phyloP scores from a whole-genome alignment of 1,140 invertebrate genomes.

The Spodoptera frugiperda region DNA sequence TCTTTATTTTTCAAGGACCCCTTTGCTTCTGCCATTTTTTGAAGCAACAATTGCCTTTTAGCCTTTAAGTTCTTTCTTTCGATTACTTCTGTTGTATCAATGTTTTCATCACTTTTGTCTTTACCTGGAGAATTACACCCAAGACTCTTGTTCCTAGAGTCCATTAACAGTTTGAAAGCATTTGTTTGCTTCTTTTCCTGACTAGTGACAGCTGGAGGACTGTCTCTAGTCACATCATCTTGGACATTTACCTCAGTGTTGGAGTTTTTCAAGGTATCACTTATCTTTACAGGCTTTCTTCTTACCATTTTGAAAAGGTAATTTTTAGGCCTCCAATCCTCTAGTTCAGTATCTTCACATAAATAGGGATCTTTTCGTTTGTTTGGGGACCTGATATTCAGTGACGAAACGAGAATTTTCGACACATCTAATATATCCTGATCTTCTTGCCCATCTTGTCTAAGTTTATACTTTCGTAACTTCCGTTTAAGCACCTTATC shows the following conservation, averaged over 20 bases:
- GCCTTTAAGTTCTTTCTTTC: slow-evolving; percentile 77
- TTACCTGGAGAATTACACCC: slow-evolving; percentile 88
- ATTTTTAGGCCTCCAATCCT: slow-evolving; percentile 62
- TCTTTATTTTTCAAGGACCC: slow-evolving; percentile 86
- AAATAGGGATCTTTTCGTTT: slow-evolving; percentile 45
- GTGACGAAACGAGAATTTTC: slow-evolving; percentile 61
- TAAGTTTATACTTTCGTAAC: slow-evolving; percentile 78
- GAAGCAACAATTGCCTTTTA: slow-evolving; percentile 85
- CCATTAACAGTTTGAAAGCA: slow-evolving; percentile 89
- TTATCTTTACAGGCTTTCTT: slow-evolving; percentile 38
- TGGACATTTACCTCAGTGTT: neutral
- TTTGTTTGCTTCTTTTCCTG: slow-evolving; percentile 74
- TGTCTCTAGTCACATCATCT: neutral
- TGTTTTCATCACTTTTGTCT: slow-evolving; percentile 65
- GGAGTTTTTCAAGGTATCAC: slow-evolving; percentile 7
- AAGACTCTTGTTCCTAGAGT: slow-evolving; percentile 87
- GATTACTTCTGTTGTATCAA: slow-evolving; percentile 56
- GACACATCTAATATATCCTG: slow-evolving; percentile 78
- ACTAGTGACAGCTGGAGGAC: neutral
- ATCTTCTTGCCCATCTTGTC: slow-evolving; percentile 76
- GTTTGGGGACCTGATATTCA: slow-evolving; percentile 73
- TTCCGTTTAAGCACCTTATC: slow-evolving; percentile 70
- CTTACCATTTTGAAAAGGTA: slow-evolving; percentile 77
- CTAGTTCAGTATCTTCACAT: slow-evolving; percentile 47
- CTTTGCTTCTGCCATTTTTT: slow-evolving; percentile 87